A percentile compares a stretch with the other conserved stretches of the same genome.
These are phyloP conservation scores for Vanacampus margaritifer DNA, from an alignment of 2,113 vertebrate species.

Conservation along the genomic window DNA sequence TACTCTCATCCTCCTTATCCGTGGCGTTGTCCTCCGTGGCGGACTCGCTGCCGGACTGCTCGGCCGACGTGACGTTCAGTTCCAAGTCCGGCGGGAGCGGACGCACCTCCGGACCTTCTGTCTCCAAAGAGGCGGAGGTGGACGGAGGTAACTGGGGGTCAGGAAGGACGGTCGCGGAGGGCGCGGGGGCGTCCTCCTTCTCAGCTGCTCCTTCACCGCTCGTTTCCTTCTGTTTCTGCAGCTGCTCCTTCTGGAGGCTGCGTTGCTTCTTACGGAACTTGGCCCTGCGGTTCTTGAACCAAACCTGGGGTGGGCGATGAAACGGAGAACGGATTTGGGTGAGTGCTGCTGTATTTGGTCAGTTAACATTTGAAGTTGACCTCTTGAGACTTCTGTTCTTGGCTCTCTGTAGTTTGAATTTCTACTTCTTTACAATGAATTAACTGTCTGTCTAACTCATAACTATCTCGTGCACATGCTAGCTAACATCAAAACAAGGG, in stretches of 20 bases:
- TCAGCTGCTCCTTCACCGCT: slow-evolving; percentile 75
- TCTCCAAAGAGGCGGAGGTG: slow-evolving; percentile 69
- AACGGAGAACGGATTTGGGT: neutral
- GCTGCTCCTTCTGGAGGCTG: slow-evolving; percentile 96
- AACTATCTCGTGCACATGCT: no score
- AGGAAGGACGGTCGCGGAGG: slow-evolving; percentile 48
- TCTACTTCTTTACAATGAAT: neutral
- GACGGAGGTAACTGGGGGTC: slow-evolving; percentile 75
- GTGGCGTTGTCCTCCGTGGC: slow-evolving; percentile 85
- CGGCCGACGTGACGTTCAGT: slow-evolving; percentile 87
- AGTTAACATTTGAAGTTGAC: no score
- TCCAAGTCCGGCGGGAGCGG: slow-evolving; percentile 74
- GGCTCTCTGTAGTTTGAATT: no score
- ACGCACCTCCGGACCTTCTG: slow-evolving; percentile 66
- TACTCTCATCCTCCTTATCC: slow-evolving; percentile 85
- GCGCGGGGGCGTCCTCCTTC: slow-evolving; percentile 60
- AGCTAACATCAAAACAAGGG: no score
- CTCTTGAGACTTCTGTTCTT: no score
- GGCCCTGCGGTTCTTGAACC: slow-evolving; percentile 98
- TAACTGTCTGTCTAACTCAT: neutral
- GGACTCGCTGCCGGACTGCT: slow-evolving; percentile 91
- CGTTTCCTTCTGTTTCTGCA: slow-evolving; percentile 95
- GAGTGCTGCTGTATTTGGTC: neutral
- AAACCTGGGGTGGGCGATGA: slow-evolving; percentile 74
- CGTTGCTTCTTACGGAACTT: slow-evolving; percentile 99